These are phyloP conservation scores for Nanorana parkeri DNA, from an alignment of 2,113 vertebrate genomes.

Conservation along the genomic window DNA sequence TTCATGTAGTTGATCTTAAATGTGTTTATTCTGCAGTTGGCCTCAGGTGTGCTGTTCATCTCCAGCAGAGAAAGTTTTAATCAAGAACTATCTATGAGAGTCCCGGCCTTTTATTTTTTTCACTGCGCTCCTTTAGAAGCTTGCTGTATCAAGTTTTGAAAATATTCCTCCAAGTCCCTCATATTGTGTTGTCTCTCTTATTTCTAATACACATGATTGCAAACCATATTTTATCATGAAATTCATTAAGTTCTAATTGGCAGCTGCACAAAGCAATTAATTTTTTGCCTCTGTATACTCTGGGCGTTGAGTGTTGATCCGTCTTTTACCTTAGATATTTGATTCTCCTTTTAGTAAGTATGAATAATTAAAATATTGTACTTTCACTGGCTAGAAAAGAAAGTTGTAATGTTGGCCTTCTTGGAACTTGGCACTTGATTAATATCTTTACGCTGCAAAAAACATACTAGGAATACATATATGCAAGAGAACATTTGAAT, in stretches of 20 bases:
- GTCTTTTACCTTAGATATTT: slow-evolving; percentile 34
- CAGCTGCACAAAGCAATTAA: slow-evolving; percentile 34
- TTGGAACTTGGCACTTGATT: slow-evolving; percentile 17
- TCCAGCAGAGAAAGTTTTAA: background rate
- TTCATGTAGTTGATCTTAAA: background rate
- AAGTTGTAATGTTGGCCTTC: background rate
- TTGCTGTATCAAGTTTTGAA: background rate
- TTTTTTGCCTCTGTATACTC: slow-evolving; percentile 18
- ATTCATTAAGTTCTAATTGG: slow-evolving; percentile 36
- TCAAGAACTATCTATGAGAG: background rate
- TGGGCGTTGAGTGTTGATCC: slow-evolving; percentile 15
- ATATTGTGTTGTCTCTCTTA: background rate
- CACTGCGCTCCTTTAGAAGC: background rate
- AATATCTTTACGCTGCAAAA: background rate
- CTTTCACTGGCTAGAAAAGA: background rate
- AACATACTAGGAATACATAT: too few species aligned
- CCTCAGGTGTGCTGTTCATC: background rate
- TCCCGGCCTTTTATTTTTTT: background rate
- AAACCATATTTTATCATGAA: slow-evolving; percentile 34
- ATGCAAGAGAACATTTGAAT: too few species aligned
- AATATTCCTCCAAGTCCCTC: slow-evolving; percentile 25
- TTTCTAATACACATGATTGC: slow-evolving; percentile 24
- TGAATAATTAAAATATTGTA: slow-evolving; percentile 23
- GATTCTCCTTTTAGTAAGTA: slow-evolving; percentile 11
- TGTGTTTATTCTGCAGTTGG: background rate